These are phyloP conservation scores for Entomobrya proxima DNA, from an alignment of 2,888 invertebrate species.

Conservation along the genomic window DNA sequence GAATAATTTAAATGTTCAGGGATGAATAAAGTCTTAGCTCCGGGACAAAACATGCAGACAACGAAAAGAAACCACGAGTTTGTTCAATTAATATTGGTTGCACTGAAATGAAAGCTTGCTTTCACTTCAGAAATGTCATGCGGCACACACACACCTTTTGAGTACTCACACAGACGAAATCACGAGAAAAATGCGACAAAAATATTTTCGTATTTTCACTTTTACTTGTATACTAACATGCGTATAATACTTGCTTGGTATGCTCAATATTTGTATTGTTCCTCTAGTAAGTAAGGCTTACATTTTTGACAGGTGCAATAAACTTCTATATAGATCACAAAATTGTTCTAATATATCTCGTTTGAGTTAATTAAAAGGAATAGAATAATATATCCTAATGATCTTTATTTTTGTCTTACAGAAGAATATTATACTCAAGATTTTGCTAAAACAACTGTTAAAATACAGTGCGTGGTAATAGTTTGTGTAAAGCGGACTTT, in stretches of 20 bases:
- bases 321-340: too few relatives aligned
- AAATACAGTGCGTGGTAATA: not conserved
- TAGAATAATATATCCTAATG: too few relatives aligned
- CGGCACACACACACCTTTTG: not conserved
- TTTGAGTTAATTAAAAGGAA: too few relatives aligned
- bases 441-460: slow-evolving; percentile 14
- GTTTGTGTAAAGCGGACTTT: not conserved
- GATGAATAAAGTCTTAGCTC: slow-evolving; percentile 35
- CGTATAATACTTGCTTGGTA: too few relatives aligned
- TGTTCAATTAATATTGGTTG: not conserved
- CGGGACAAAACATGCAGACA: slow-evolving; percentile 58
- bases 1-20: slow-evolving; percentile 27
- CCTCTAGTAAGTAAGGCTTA: too few relatives aligned
- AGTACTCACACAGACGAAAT: not conserved
- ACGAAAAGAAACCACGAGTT: not conserved
- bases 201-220: not conserved
- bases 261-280: too few relatives aligned
- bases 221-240: not conserved
- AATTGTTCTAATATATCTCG: too few relatives aligned
- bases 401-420: too few relatives aligned
- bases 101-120: slow-evolving; percentile 49
- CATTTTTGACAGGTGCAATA: too few relatives aligned
- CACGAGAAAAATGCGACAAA: not conserved
- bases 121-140: slow-evolving; percentile 22
- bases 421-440: too few relatives aligned